Evolutionary conservation across 2,113 vertebrate genomes (phyloP), one percentile per base, ranked within the genome.

Genomic region (Phylloscopus whistleri): DNA sequence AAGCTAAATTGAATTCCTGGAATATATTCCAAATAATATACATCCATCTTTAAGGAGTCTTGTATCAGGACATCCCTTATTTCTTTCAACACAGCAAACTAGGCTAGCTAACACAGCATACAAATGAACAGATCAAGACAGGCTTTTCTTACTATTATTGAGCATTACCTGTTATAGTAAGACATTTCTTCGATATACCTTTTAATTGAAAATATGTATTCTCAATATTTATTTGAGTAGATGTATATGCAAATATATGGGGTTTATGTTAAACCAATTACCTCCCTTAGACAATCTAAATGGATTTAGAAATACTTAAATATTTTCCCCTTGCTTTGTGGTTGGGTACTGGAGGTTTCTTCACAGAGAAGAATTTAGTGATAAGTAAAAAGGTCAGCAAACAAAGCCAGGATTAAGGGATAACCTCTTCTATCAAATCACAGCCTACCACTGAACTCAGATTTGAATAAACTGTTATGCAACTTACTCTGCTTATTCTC

Each of bases 341-440:
- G 6, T 21, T 82, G 55, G 62, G 60, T 46, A 56, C 22, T 49
- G 27, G 12, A 66, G 26, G 18, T n/a, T 76, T 83, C 44, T 84
- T 83, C 67, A 68, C 21, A 66, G 24, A 79, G 44, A 73, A 39
- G 39, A 56, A 20, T 49, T 66, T 14, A 82, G 80, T 6, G 48
- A 77, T 31, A 93, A 78, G 16, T 17, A 55, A 66, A 89, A 88
- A 33, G 23, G 70, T 92, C 48, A 83, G 74, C 84, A 86, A 92
- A 59, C 22, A 59, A 89, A 86, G n/a, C 30, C 22, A 84, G 26
- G 43, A 84, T 63, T 37, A 95, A 81, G 60, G 20, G 15, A 74
- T 48, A 95, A 77, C 41, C 8, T 35, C 35, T 44, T 68, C 69
- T 49, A 37, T 56, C 53, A 79, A 78, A 83, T 90, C 59, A 60